Base-by-base conservation (phyloP, 2,888 invertebrate genomes). In the Drosophila austrosaltans region DNA sequence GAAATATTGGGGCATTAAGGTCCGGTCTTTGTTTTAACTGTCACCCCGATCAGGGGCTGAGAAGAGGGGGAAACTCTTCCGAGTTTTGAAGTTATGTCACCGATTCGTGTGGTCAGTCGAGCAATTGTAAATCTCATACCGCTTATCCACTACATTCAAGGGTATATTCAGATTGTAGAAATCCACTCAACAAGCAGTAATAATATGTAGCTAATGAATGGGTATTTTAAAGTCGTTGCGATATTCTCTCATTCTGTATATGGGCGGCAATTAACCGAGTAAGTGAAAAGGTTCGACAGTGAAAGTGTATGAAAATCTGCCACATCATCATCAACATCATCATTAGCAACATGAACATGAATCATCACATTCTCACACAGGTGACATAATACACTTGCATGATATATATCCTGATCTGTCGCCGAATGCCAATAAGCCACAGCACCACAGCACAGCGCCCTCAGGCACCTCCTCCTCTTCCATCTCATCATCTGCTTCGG, bases 301-400 rank as follows among this genome's bases (percentile, higher is more conserved):
- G 32, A 30, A 54, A 32, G 28, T 40, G 63, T 25, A 40, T 22
- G 32, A 40, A 63, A 56, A 56, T 48, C 30, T 42, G 44, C 28
- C n/a, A 7, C 30, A 30, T 30, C 25, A 30, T 54, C 54, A 12
- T 4, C n/a, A 32, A 6, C 32, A 32, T 30, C 44, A 25, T 48
- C 22, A 48, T 58, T 36, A 67, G 7, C 62, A 67, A 78, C 69
- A 77, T 82, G 78, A 67, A 78, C 69, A 77, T 82, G 79, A 81
- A 77, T 75, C 72, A 71, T 66, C 68, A 62, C 58, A 76, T 81
- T 82, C 78, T 78, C 72, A 61, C 61, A 86, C 91, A 93, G 93
- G 92, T 91, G 93, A 93, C 87, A 92, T 93, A 90, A 92, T 93
- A 79, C 92, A 93, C 84, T 91, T 93, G 87, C 91, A 92, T 83